Evolutionary conservation across 2,113 vertebrate genomes (phyloP), one percentile per base, ranked within the genome.

Genomic region (Solea solea): DNA sequence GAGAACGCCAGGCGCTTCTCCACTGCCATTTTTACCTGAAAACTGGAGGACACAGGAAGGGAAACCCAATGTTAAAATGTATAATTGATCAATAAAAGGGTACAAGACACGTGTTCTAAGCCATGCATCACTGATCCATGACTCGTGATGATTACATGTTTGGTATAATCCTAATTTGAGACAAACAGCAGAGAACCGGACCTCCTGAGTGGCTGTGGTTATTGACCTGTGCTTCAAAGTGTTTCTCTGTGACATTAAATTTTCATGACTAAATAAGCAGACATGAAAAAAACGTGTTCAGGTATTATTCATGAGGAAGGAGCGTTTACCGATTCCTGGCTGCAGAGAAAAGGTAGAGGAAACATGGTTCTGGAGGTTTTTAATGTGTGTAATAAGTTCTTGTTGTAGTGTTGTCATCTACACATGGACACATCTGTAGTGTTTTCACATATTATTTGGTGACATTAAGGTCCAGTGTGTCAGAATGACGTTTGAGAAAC

Each of bases 1-100:
- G 97, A 95, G 92, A 96, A 99, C 60, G 96, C 97, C 59, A 99
- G 85, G 69, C 92, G 96, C 86, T 97, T 98, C 87, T 98, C 93
- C 54, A 96, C 96, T 54, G 98, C 96, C 98, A 99, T 99, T 85
- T 89, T 97, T 64, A 81, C 69, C 85, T 79, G 41, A 63, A 76
- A 81, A 78, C 76, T 84, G 60, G 45, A 40, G 72, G 48, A 40
- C 40, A 74, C 50, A 64, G 64, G 61, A 71, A 63, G 50, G 14
- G 69, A 74, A 69, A 48, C 54, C 53, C 27, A 14, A 7, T 39
- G 4, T 13, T 7, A 34, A 8, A 53, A 11, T 49, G 0, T 46
- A 52, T 60, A 5, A 64, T 44, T 59, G 14, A 67, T 58, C 64
- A 14, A 71, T 2, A 21, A 21, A 21, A 21, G 21, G 21, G 21